Percentiles rank a stretch among this genome's conserved stretches.
Conservation (phyloP, 1,140 invertebrate genomes). For the Pinna nobilis region DNA sequence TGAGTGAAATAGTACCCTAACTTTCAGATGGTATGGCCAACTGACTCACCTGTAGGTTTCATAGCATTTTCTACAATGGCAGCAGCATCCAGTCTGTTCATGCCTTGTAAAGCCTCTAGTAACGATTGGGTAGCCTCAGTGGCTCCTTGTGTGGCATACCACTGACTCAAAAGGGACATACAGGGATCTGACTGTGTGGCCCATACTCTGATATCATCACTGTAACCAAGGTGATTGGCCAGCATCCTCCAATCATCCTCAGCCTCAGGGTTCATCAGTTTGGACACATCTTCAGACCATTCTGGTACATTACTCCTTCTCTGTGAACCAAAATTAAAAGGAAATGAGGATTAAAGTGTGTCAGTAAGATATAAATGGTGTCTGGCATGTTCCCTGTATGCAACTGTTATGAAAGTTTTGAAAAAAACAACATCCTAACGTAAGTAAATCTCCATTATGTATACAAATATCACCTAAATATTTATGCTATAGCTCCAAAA, state of each 20-base stretch:
- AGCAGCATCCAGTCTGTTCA: slow-evolving; percentile 59
- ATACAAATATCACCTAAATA: too few relatives aligned
- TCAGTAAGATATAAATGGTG: too few relatives aligned
- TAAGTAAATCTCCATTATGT: too few relatives aligned
- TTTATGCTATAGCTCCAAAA: too few relatives aligned
- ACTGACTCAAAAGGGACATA: slow-evolving; percentile 68
- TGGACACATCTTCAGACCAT: slow-evolving; percentile 66
- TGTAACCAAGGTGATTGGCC: slow-evolving; percentile 64
- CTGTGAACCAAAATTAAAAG: too few relatives aligned
- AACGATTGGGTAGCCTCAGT: slow-evolving; percentile 64
- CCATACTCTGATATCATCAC: slow-evolving; percentile 66
- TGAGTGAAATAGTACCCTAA: too few relatives aligned
- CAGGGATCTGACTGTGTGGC: slow-evolving; percentile 65
- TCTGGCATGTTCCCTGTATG: too few relatives aligned
- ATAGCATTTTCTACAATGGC: slow-evolving; percentile 63
- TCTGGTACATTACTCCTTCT: slow-evolving; percentile 65
- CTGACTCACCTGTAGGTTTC: slow-evolving; percentile 53
- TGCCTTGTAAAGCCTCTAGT: slow-evolving; percentile 55
- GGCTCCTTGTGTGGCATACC: slow-evolving; percentile 70
- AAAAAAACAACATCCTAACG: too few relatives aligned
- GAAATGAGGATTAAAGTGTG: too few relatives aligned
- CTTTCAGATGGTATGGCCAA: too few relatives aligned
- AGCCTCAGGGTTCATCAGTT: slow-evolving; percentile 58
- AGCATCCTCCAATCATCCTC: slow-evolving; percentile 68
- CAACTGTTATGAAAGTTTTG: too few relatives aligned